A percentile compares a stretch with the other conserved stretches of the same genome.
Evolutionary conservation across 2,797 vertebrate species (phyloP).

Genomic region (Pteropus rufus): DNA sequence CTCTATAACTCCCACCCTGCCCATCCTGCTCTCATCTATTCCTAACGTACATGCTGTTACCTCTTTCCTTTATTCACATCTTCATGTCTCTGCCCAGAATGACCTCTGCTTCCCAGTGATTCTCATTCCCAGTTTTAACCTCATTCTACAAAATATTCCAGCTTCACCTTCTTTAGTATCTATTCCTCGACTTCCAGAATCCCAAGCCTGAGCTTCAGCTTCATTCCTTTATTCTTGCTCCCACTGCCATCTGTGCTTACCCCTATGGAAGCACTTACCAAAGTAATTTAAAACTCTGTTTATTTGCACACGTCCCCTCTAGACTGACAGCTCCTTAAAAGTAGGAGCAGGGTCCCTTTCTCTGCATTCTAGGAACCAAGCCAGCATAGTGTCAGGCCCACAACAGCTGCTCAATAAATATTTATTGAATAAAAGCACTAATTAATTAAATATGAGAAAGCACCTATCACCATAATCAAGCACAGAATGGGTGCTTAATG

Average conservation of each 20-base stretch:
- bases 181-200: not conserved
- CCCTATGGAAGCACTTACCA: not conserved
- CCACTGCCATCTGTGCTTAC: not conserved
- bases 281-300: not conserved
- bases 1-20: not conserved
- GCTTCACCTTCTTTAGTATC: not conserved
- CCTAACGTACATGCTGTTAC: not conserved
- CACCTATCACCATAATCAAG: not conserved
- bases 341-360: not conserved
- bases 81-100: not conserved
- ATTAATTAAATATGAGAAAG: constrained; percentile 9
- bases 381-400: not conserved
- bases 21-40: not conserved
- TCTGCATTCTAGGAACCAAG: not conserved
- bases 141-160: not conserved
- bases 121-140: not conserved
- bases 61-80: not conserved
- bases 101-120: not conserved
- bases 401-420: not conserved
- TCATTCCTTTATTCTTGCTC: not conserved
- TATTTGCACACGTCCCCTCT: not conserved
- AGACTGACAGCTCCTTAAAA: not conserved
- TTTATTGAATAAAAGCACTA: not conserved
- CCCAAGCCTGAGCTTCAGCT: not conserved
- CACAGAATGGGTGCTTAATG: not conserved